phyloP scores from a whole-genome alignment of 2,113 vertebrate genomes.

The Thinocorus orbignyianus region DNA sequence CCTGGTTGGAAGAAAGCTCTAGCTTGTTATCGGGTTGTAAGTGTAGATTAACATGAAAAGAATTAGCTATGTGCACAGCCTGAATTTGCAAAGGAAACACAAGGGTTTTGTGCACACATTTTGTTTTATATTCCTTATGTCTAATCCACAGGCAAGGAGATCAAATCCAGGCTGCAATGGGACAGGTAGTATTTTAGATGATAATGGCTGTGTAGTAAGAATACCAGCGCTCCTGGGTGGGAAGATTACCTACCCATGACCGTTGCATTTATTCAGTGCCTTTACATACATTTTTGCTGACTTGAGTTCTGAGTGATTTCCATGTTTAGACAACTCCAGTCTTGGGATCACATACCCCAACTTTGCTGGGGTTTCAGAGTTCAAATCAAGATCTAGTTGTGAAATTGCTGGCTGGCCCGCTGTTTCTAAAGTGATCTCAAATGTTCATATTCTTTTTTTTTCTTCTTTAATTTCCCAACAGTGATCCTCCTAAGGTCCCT shows the following conservation, averaged over 20 bases:
- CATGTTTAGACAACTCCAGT: conserved; percentile 13
- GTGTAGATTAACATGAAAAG: conserved; percentile 71
- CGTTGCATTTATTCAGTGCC: not conserved
- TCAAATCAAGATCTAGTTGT: conserved; percentile 3
- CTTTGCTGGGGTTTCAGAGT: conserved; percentile 5
- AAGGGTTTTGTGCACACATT: conserved; percentile 34
- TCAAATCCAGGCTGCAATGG: conserved; percentile 23
- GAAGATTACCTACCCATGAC: not conserved
- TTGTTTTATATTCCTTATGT: conserved; percentile 47
- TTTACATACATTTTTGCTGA: conserved; percentile 23
- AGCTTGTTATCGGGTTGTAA: conserved; percentile 67
- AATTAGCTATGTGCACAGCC: conserved; percentile 62
- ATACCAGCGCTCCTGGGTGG: not conserved
- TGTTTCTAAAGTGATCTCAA: not conserved
- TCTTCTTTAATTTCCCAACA: not conserved
- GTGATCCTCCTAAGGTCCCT: not conserved
- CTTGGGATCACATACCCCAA: not conserved
- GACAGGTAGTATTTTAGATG: conserved; percentile 30
- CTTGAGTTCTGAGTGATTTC: not conserved
- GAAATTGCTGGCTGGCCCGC: not conserved
- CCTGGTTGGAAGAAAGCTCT: conserved; percentile 63
- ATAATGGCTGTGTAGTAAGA: not conserved
- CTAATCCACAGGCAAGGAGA: conserved; percentile 44
- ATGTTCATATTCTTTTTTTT: not conserved
- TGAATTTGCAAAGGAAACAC: conserved; percentile 45